Evolutionary conservation across 2,113 vertebrate genomes (phyloP), one percentile per base, ranked within the genome.

Genomic region (Ptyas mucosa): DNA sequence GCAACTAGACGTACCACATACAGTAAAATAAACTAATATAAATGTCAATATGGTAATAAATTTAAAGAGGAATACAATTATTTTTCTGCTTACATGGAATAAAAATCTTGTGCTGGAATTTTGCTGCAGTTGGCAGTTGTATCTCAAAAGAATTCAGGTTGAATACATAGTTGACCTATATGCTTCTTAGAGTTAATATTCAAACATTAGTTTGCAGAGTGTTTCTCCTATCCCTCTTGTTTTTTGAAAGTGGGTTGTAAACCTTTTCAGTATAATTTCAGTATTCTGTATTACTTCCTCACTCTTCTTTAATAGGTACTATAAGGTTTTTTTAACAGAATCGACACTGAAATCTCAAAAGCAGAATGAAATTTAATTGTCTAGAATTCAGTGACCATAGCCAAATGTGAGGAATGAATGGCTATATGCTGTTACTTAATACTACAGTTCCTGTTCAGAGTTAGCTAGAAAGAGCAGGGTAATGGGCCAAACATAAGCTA

Each of bases 31-130:
- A 95, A 94, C 92, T 95, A 96, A 95, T 95, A 94, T 95, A 96
- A 91, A 94, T 95, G 93, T 95, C 94, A 93, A 90, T 93, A 93
- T 91, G 94, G 94, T 94, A 90, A 94, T 96, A 94, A 91, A 5
- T 8, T 94, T 95, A 7, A 95, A 94, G 88, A 95, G 94, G 89
- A 96, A 89, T 95, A 88, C 90, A 81, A 92, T 95, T 96, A 92
- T 94, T 95, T 96, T 96, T 95, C 58, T 94, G 88, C 92, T 96
- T 96, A 57, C 69, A 18, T 23, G 86, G 87, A 90, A 93, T 94
- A 96, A 95, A 97, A 96, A 96, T 93, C 88, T 61, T 95, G 90
- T 93, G 92, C 85, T 96, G 93, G 92, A 96, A 96, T 96, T 97
- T 96, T 94, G 94, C 89, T 90, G 95, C 94, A 89, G 92, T 93